These are phyloP conservation scores for Machimus atricapillus DNA, from an alignment of 2,888 invertebrate genomes.

Conservation along the genomic window DNA sequence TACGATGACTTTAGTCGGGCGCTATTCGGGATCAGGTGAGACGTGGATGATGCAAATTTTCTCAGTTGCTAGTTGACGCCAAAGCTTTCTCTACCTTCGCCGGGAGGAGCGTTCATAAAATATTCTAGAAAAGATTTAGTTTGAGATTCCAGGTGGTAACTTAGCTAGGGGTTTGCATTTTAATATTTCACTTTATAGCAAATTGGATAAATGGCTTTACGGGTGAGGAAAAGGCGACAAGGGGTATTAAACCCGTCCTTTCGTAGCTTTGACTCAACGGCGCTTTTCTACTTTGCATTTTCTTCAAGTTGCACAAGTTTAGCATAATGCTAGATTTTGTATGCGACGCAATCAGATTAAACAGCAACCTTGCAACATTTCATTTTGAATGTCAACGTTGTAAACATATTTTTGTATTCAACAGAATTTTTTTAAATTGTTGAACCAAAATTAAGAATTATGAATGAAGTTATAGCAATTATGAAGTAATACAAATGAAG, in stretches of 20 bases:
- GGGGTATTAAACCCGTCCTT: background rate
- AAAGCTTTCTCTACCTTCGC: background rate
- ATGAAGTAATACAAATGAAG: too few relatives aligned
- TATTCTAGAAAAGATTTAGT: conserved; percentile 11
- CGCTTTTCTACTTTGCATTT: background rate
- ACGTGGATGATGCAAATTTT: conserved; percentile 16
- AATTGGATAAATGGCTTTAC: conserved; percentile 29
- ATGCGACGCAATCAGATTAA: background rate
- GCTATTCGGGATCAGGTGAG: background rate
- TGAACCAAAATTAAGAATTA: too few relatives aligned
- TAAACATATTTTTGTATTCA: background rate
- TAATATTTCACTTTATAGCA: conserved; percentile 22
- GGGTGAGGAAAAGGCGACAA: background rate
- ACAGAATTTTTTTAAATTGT: too few relatives aligned
- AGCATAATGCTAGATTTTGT: background rate
- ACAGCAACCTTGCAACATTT: background rate
- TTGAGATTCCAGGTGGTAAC: background rate
- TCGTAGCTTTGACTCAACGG: background rate
- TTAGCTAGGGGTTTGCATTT: conserved; percentile 18
- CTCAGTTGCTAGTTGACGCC: background rate
- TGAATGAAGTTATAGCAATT: too few relatives aligned
- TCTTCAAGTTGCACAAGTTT: background rate
- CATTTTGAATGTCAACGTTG: background rate
- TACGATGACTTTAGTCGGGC: background rate
- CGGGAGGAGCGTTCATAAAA: background rate